Evolutionary conservation across 2,888 invertebrate genomes (phyloP), one percentile per base, ranked within the genome.

Genomic region (Meliscaeva auricollis): DNA sequence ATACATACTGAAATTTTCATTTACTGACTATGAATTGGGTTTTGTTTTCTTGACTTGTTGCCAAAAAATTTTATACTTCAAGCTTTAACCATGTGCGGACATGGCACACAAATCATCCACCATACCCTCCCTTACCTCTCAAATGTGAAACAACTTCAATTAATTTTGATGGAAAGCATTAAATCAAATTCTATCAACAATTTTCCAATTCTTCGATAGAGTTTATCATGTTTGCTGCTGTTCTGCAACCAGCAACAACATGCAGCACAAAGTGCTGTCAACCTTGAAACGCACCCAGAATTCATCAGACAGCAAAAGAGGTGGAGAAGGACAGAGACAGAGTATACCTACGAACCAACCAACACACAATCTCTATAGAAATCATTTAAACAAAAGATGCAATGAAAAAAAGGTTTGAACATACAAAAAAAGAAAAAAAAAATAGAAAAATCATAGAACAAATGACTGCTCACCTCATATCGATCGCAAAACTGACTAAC

Each of bases 181-280:
- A 88, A 88, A 87, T 88, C 87, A 87, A 88, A 87, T 74, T 74
- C 80, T 81, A 87, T 80, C 87, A 88, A 84, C 87, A 83, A 85
- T 85, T 85, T 85, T 52, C 76, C 69, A 85, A 85, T 81, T 85
- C 80, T 20, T 44, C 81, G 17, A 60, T 32, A 35, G 13, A 66
- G 72, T 83, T 17, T 73, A 70, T 54, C 62, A n/a, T 56, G 66
- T 58, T 35, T 9, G n/a, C 22, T 17, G 44, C 30, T 22, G 46
- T 17, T 32, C 30, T 22, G 46, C 50, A 48, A 22, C 41, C 32
- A 44, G 46, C 44, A 58, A n/a, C 26, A 58, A 38, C 50, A 32
- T 41, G 69, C 64, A 70, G 17, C 20, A 32, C 62, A 62, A 62
- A 56, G 38, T 30, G n/a, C 41, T 66, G 80, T 69, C 87, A 77